Conservation (phyloP, 2,888 invertebrate genomes). For the Ganaspis brasiliensis region DNA sequence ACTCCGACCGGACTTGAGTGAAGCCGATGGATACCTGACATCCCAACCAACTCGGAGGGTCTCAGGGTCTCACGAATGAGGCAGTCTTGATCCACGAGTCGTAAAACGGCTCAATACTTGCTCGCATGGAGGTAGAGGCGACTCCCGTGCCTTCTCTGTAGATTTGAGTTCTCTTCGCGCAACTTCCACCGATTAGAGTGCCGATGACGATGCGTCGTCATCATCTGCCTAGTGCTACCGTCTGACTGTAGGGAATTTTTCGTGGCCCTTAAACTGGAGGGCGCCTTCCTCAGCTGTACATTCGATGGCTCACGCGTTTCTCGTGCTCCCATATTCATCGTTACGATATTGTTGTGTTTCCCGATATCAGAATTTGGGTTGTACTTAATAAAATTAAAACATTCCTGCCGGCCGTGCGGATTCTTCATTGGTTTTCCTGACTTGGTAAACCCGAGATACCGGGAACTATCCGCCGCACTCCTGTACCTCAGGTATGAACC, state of each 20-base stretch:
- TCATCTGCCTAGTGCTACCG: conserved; percentile 65
- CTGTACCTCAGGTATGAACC: conserved; percentile 85
- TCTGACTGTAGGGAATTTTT: conserved; percentile 68
- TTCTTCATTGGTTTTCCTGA: conserved; percentile 83
- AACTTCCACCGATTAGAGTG: conserved; percentile 76
- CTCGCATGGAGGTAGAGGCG: conserved; percentile 72
- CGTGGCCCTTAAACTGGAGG: conserved; percentile 66
- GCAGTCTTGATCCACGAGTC: conserved; percentile 79
- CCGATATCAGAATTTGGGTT: conserved; percentile 84
- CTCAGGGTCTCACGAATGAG: conserved; percentile 69
- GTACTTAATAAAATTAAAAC: conserved; percentile 85
- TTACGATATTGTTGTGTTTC: conserved; percentile 84
- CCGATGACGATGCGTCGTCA: conserved; percentile 76
- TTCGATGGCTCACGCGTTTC: conserved; percentile 67
- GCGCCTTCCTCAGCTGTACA: conserved; percentile 81
- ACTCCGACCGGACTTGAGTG: conserved; percentile 50
- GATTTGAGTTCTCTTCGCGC: conserved; percentile 65
- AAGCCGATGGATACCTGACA: conserved; percentile 64
- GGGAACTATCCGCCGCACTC: conserved; percentile 83
- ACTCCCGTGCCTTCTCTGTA: conserved; percentile 74
- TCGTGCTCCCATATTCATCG: conserved; percentile 80
- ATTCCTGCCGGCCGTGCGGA: conserved; percentile 81
- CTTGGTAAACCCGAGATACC: conserved; percentile 85
- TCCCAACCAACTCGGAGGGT: conserved; percentile 62
- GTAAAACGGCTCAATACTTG: conserved; percentile 75